Evolutionary conservation across 2,888 invertebrate species (phyloP).

Genomic region (Folsomia manolachei): DNA sequence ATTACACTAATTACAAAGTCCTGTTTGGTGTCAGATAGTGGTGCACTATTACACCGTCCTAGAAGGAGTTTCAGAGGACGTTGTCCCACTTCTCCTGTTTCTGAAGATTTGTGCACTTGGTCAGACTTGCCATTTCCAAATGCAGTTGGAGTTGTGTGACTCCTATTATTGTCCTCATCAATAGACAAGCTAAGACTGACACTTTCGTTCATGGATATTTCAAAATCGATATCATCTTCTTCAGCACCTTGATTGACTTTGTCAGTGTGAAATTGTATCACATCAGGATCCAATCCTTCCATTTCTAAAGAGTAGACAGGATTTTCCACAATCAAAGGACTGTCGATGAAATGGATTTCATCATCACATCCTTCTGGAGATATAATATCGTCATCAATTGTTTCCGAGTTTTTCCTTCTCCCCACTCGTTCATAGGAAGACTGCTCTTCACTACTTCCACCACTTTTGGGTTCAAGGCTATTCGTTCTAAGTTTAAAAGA

Average conservation of each 20-base stretch:
- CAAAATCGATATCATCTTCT: constrained; percentile 26
- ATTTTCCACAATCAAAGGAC: constrained; percentile 44
- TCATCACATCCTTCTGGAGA: constrained; percentile 35
- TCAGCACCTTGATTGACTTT: constrained; percentile 18
- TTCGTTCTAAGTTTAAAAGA: constrained; percentile 32
- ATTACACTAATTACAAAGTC: constrained; percentile 32
- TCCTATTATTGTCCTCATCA: constrained; percentile 27
- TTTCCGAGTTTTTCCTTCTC: constrained; percentile 3
- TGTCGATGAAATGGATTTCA: constrained; percentile 49
- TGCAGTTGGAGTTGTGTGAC: background rate
- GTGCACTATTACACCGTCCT: constrained; percentile 48
- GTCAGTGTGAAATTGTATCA: background rate
- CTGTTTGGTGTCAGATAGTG: constrained; percentile 34
- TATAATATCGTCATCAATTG: constrained; percentile 21
- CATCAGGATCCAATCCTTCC: constrained; percentile 19
- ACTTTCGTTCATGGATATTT: constrained; percentile 42
- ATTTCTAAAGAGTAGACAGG: constrained; percentile 40
- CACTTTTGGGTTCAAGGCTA: constrained; percentile 35
- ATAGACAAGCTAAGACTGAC: constrained; percentile 38
- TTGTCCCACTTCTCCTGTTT: background rate
- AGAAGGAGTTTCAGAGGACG: constrained; percentile 27
- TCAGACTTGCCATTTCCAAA: background rate
- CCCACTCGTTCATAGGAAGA: background rate
- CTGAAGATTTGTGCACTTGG: constrained; percentile 14
- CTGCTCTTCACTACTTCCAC: constrained; percentile 22